These are phyloP conservation scores for Laticauda colubrina DNA, from an alignment of 2,113 vertebrate species.

Conservation along the genomic window DNA sequence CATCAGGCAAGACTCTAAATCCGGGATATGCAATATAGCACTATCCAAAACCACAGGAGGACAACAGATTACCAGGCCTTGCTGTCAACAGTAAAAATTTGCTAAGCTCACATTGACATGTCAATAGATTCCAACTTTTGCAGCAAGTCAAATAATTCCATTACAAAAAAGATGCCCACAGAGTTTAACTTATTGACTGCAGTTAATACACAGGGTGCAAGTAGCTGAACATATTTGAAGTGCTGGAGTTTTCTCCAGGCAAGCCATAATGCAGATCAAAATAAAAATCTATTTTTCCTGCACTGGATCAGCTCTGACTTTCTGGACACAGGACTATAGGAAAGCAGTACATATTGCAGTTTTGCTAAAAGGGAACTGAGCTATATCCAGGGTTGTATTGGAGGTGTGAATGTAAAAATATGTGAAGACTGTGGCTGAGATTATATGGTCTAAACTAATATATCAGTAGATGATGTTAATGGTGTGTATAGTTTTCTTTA, in stretches of 20 bases:
- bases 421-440: neutral
- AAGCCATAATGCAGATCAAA: neutral
- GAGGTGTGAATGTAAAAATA: neutral
- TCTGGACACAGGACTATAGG: neutral
- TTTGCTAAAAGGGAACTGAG: neutral
- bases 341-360: neutral
- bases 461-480: neutral
- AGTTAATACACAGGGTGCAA: neutral
- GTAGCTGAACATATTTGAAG: neutral
- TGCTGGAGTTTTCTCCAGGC: neutral
- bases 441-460: neutral
- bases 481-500: neutral
- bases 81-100: neutral
- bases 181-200: neutral
- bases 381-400: neutral
- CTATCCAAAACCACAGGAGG: neutral
- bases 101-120: neutral
- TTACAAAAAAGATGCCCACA: neutral
- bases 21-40: neutral
- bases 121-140: neutral
- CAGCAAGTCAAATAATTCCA: neutral
- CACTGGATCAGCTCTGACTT: neutral
- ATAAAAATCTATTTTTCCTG: neutral
- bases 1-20: neutral
- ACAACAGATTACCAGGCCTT: neutral